These are phyloP conservation scores for Colaptes auratus DNA, from an alignment of 2,113 vertebrate species.

Conservation along the genomic window DNA sequence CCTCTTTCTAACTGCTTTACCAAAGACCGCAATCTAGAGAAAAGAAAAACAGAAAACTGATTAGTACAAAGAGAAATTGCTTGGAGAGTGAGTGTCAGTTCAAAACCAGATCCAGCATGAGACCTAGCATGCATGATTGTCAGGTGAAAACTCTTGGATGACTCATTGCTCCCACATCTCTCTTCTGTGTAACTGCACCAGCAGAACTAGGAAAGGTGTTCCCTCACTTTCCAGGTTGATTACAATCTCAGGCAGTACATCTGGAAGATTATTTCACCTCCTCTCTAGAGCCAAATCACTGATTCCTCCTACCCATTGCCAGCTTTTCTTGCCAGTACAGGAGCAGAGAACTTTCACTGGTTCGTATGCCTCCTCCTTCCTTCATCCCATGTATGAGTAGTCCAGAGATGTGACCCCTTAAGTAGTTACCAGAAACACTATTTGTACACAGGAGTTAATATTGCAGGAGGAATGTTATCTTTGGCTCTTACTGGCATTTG, in stretches of 20 bases:
- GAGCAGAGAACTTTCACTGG: not conserved
- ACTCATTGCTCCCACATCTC: rapidly evolving
- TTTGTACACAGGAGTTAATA: not conserved
- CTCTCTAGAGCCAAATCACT: not conserved
- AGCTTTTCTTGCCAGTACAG: not conserved
- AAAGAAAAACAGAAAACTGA: slow-evolving; percentile 51
- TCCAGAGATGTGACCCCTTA: not conserved
- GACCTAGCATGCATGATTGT: not conserved
- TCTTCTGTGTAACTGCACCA: not conserved
- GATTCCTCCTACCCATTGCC: not conserved
- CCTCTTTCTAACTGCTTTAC: slow-evolving; percentile 96
- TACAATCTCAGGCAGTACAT: not conserved
- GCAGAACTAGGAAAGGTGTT: too few relatives aligned
- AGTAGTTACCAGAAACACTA: not conserved
- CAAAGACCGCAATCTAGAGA: slow-evolving; percentile 89
- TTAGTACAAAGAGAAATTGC: not conserved
- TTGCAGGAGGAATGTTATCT: not conserved
- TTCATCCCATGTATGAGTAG: rapidly evolving
- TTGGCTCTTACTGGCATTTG: not conserved
- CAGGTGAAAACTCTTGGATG: not conserved
- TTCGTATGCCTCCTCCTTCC: not conserved
- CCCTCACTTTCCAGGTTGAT: not conserved
- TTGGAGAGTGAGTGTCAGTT: not conserved
- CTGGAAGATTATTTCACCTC: not conserved
- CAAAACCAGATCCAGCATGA: not conserved